Percentiles rank a stretch among this genome's conserved stretches.
Conservation (phyloP, 2,888 invertebrate species). For the Acrocera orbiculus region DNA sequence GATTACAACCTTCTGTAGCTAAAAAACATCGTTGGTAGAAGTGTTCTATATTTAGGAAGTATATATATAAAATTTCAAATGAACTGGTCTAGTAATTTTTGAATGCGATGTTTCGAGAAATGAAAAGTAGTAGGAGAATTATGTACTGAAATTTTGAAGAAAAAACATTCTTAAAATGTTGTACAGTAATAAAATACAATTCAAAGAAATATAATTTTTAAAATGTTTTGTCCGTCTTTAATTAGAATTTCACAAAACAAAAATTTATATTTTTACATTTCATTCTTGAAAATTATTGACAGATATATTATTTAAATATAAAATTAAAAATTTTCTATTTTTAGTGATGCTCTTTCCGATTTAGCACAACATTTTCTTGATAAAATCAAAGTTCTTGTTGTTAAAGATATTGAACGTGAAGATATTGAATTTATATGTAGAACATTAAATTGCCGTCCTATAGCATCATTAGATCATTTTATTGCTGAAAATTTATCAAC, state of each 20-base stretch:
- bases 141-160: too few species aligned
- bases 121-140: too few species aligned
- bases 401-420: slow-evolving; percentile 95
- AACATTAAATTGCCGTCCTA: slow-evolving; percentile 82
- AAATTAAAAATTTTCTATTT: not conserved
- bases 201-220: not conserved
- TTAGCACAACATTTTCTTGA: slow-evolving; percentile 94
- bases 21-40: too few species aligned
- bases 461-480: slow-evolving; percentile 98
- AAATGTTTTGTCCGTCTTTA: not conserved
- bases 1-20: too few species aligned
- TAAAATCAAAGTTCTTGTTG: slow-evolving; percentile 96
- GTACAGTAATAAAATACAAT: too few species aligned
- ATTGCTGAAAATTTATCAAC: slow-evolving; percentile 74
- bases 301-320: too few species aligned
- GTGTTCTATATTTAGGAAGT: too few species aligned
- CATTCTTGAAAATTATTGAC: too few species aligned
- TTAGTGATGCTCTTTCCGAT: slow-evolving; percentile 89
- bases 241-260: not conserved
- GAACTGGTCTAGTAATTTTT: too few species aligned
- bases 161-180: too few species aligned
- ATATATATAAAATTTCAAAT: too few species aligned
- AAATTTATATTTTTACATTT: not conserved
- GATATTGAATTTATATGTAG: slow-evolving; percentile 97
- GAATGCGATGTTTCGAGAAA: too few species aligned